Evolutionary conservation across 2,797 vertebrate species (phyloP), one percentile per base, ranked within the genome.

Genomic region (Schizothorax lantsangensis): DNA sequence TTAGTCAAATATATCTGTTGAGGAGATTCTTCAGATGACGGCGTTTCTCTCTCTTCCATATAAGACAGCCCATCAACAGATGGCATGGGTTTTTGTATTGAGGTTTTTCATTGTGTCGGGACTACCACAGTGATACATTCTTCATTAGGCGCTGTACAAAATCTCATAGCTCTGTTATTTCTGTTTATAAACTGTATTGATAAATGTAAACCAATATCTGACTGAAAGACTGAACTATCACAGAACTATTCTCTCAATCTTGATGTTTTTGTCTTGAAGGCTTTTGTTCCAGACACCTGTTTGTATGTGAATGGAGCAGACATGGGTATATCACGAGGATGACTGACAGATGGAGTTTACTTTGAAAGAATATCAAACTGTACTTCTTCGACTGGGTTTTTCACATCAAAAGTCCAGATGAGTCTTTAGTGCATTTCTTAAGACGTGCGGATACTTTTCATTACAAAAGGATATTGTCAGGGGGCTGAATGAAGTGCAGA

Each of bases 401-500:
- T 11, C 3, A 26, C 23, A 71, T 72, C 4, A 49, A 26, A 12
- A 5, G 30, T 75, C 15, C 10, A 49, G 3, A 59, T 19, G 10
- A 11, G 19, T 57, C 8, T 54, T 2, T 66, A 40, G 7, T 11
- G 17, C 59, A 59, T 74, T 66, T 43, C 17, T 52, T 4, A 52
- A 57, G 84, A 79, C 17, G 8, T 68, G 1, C 45, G 38, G 68
- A 64, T 36, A 10, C 11, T 79, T 49, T 64, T 23, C 21, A 11
- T 6, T 40, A 52, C 21, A 11, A 64, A 71, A 40, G 90, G 91
- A 93, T 94, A 90, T 92, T 93, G 92, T 91, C 86, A 0, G n/a
- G 77, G 62, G 64, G n/a, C 59, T 75, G 85, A 84, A 2, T 88
- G 89, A 90, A 57, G 94, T 94, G 94, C 8, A 23, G 21, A 9